Conservation (phyloP, 2,113 vertebrate species). For the Thomomys bottae region DNA sequence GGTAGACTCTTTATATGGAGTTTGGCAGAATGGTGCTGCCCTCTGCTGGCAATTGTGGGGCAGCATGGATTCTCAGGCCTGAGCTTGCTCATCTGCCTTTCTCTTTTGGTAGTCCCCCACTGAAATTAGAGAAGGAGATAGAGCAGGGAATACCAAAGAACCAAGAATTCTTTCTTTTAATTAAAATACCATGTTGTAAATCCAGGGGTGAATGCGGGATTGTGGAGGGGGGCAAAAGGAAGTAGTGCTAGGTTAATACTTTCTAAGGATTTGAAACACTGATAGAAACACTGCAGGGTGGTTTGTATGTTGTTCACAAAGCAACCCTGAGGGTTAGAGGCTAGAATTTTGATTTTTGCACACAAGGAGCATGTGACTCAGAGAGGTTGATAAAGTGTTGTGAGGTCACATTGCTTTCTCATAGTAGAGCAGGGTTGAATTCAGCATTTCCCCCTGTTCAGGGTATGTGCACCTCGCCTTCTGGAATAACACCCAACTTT, state of each 20-base stretch:
- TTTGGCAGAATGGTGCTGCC: conserved; percentile 78
- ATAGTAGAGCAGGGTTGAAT: background rate
- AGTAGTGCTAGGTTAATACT: background rate
- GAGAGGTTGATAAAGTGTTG: background rate
- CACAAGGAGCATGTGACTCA: background rate
- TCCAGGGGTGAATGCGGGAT: background rate
- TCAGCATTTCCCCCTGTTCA: background rate
- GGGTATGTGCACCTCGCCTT: background rate
- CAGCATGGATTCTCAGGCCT: rapidly evolving
- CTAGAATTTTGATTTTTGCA: conserved; percentile 10
- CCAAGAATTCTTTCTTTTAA: background rate
- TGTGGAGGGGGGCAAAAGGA: background rate
- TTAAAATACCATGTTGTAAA: background rate
- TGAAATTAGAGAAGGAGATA: background rate
- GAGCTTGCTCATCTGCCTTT: rapidly evolving
- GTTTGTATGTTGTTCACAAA: background rate
- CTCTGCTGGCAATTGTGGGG: conserved; percentile 80
- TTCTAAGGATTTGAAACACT: background rate
- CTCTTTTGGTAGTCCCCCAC: rapidly evolving
- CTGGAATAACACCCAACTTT: background rate
- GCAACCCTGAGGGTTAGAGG: background rate
- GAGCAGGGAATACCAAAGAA: background rate
- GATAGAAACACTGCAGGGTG: background rate
- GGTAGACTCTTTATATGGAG: background rate
- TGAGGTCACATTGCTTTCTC: background rate